Evolutionary conservation across 1,140 invertebrate genomes (phyloP), one percentile per base, ranked within the genome.

Genomic region (Drosophila sechellia): DNA sequence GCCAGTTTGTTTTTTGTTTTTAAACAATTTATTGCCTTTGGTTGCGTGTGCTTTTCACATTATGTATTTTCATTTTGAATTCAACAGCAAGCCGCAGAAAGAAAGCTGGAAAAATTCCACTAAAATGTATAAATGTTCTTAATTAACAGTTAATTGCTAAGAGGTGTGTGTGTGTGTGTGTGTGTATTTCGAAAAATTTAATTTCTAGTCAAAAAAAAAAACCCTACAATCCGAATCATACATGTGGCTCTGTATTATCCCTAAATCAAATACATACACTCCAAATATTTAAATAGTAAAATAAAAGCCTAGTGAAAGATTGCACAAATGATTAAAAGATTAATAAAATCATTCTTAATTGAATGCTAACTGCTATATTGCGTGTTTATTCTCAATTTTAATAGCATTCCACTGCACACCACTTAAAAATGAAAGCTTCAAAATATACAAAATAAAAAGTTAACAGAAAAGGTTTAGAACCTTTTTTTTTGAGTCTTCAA

Each of bases 1-100:
- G 6, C 12, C 1, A 27, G 42, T 55, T 34, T 31, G 4, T 59
- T 39, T 20, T 22, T 22, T 22, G 20, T 22, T 43, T 43, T 45
- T 43, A 46, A 71, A 69, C 49, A 39, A 65, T 76, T 79, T 40
- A 75, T 54, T 48, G 27, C 57, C 43, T 17, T 17, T 34, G 46
- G 20, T 17, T 39, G 69, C 55, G 68, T 69, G 40, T 71, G 68
- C 50, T 50, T 34, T 27, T 48, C 22, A 25, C 3, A 25, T 48
- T 48, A 46, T 50, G 49, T 48, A 50, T 50, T 50, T 34, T 31
- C 25, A 50, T 52, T 37, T 34, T 58, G 4, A 40, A 40, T 56
- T 27, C n/a, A 15, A 34, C n/a, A 15, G 6, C 27, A 61, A 27
- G 12, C 8, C 5, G 13, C 11, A 5, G 13, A 25, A 25, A 54